phyloP scores from a whole-genome alignment of 2,113 vertebrate species.

The Steatornis caripensis region DNA sequence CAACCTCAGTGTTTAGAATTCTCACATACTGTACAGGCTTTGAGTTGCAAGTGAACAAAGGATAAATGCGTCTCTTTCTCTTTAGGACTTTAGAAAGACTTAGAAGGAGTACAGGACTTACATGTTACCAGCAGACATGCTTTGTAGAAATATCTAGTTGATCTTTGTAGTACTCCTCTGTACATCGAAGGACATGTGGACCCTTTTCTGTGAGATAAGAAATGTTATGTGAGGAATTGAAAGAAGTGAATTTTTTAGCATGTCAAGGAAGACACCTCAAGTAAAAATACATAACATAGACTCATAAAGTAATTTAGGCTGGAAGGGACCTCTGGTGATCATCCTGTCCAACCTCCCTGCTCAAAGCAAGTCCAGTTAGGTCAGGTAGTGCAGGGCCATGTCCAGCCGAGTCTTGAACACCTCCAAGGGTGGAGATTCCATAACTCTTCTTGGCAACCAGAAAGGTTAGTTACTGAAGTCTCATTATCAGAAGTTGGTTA shows the following conservation, averaged over 20 bases:
- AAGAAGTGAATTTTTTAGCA: not conserved
- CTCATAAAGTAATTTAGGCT: not conserved
- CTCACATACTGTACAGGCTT: not conserved
- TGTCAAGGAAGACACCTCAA: not conserved
- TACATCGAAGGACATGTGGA: not conserved
- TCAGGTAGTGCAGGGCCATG: not conserved
- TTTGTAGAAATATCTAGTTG: not conserved
- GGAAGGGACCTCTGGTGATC: not conserved
- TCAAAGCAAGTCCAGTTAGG: not conserved
- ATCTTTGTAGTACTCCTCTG: not conserved
- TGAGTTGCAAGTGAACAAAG: not conserved
- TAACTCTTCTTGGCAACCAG: not conserved
- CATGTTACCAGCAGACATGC: not conserved
- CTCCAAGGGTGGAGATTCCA: not conserved
- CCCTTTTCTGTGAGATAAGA: not conserved
- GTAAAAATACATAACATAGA: not conserved
- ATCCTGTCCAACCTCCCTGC: not conserved
- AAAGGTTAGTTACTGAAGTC: not conserved
- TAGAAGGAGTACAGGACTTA: not conserved
- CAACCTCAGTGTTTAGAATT: not conserved
- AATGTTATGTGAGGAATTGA: not conserved
- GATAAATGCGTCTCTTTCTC: not conserved
- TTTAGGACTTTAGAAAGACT: not conserved
- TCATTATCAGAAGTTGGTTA: not conserved
- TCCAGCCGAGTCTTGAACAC: not conserved